Conservation (phyloP, 2,797 vertebrate species). For the Rallus crepitans region DNA sequence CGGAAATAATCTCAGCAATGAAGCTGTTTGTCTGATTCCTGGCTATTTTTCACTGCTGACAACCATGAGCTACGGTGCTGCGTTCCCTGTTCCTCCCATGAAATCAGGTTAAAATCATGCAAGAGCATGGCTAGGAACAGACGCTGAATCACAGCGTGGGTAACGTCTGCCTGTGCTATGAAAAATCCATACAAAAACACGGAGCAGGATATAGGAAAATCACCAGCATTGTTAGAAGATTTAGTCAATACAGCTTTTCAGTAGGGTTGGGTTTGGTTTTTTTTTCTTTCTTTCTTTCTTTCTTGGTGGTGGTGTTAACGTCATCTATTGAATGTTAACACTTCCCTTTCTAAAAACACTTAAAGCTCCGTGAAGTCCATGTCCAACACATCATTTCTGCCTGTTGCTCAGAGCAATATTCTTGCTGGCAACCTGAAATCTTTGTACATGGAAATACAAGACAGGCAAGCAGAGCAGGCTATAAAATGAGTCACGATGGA, state of each 20-base stretch:
- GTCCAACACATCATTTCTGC: neutral
- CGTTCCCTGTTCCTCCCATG: slow-evolving; percentile 65
- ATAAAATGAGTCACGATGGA: slow-evolving; percentile 25
- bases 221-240: slow-evolving; percentile 37
- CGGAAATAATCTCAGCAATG: slow-evolving; percentile 85
- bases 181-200: slow-evolving; percentile 58
- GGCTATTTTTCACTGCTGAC: slow-evolving; percentile 85
- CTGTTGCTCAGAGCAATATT: neutral
- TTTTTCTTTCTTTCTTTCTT: neutral
- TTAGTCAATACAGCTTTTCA: slow-evolving; percentile 36
- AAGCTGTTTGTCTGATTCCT: slow-evolving; percentile 84
- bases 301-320: slow-evolving; percentile 11
- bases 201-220: slow-evolving; percentile 12
- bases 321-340: slow-evolving; percentile 55
- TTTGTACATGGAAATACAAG: neutral
- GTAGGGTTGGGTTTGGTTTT: neutral
- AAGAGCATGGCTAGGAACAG: slow-evolving; percentile 42
- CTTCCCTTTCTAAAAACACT: slow-evolving; percentile 35
- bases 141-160: slow-evolving; percentile 57
- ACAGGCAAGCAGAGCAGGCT: neutral
- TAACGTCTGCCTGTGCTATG: slow-evolving; percentile 13
- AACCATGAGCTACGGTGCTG: slow-evolving; percentile 71
- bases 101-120: slow-evolving; percentile 77
- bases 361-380: neutral
- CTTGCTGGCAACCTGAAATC: neutral